Conservation (phyloP, 2,113 vertebrate genomes). For the Beaufortia kweichowensis region DNA sequence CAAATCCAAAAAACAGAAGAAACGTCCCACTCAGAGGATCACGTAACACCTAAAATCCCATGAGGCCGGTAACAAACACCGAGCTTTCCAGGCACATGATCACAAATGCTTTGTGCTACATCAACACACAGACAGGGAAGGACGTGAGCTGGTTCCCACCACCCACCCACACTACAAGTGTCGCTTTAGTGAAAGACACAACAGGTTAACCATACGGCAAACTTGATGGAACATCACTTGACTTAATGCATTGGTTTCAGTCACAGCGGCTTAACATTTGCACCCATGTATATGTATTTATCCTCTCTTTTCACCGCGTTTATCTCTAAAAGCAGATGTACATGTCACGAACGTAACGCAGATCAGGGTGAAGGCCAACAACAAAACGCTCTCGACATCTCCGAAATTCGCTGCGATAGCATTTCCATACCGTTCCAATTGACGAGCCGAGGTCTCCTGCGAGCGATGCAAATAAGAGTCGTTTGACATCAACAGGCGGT, state of each 20-base stretch:
- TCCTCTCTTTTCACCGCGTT: conserved; percentile 25
- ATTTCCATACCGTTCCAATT: conserved; percentile 22
- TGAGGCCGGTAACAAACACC: conserved; percentile 16
- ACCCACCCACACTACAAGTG: conserved; percentile 19
- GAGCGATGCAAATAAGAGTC: conserved; percentile 33
- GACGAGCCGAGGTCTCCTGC: conserved; percentile 1
- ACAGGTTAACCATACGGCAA: conserved; percentile 27
- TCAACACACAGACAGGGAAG: background rate
- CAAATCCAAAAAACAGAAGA: background rate
- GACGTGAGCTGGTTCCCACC: conserved; percentile 22
- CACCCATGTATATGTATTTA: conserved; percentile 16
- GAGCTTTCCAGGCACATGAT: background rate
- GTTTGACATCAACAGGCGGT: background rate
- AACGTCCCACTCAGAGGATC: conserved; percentile 24
- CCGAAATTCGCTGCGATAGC: conserved; percentile 3
- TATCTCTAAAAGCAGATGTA: conserved; percentile 45
- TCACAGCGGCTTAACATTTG: conserved; percentile 4
- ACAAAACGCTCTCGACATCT: conserved; percentile 36
- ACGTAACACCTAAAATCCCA: conserved; percentile 36
- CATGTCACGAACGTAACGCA: conserved; percentile 10
- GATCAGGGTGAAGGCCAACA: conserved; percentile 30
- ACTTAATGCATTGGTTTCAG: conserved; percentile 23
- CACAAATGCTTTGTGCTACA: background rate
- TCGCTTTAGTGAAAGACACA: conserved; percentile 13
- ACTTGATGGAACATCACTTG: conserved; percentile 18